Evolutionary conservation across 2,888 invertebrate species (phyloP).

Genomic region (Conistra vaccinii): DNA sequence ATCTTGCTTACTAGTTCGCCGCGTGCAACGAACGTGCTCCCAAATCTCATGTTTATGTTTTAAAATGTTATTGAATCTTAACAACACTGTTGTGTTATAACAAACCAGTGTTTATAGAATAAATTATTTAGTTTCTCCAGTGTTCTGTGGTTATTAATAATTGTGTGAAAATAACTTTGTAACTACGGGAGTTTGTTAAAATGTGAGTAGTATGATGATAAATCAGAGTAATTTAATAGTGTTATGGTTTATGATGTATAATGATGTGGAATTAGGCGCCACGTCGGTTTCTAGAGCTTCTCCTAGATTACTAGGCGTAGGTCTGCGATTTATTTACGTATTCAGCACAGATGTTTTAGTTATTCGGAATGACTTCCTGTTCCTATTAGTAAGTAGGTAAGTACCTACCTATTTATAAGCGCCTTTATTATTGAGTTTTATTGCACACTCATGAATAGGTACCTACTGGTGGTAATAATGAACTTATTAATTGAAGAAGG

Average conservation of each 20-base stretch:
- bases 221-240: slow-evolving; percentile 39
- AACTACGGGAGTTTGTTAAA: slow-evolving; percentile 60
- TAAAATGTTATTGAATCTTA: slow-evolving; percentile 78
- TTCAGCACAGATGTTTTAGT: slow-evolving; percentile 51
- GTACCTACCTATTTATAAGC: slow-evolving; percentile 9
- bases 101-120: slow-evolving; percentile 69
- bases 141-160: slow-evolving; percentile 69
- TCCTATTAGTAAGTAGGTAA: slow-evolving; percentile 13
- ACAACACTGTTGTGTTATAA: slow-evolving; percentile 80
- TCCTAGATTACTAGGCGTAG: slow-evolving; percentile 20
- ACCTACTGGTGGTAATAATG: not conserved
- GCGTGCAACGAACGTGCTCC: slow-evolving; percentile 69
- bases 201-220: slow-evolving; percentile 68
- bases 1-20: slow-evolving; percentile 72
- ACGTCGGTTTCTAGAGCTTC: slow-evolving; percentile 36
- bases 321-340: slow-evolving; percentile 54
- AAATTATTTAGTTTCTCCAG: slow-evolving; percentile 67
- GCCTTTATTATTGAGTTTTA: not conserved
- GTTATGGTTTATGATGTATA: slow-evolving; percentile 6
- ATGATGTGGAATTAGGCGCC: slow-evolving; percentile 22
- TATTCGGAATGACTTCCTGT: slow-evolving; percentile 43
- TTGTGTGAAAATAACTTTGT: slow-evolving; percentile 64
- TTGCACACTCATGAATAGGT: not conserved
- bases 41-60: slow-evolving; percentile 60
- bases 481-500: not conserved